Base-by-base conservation (phyloP, 2,888 invertebrate species). In the Coremacera marginata region DNA sequence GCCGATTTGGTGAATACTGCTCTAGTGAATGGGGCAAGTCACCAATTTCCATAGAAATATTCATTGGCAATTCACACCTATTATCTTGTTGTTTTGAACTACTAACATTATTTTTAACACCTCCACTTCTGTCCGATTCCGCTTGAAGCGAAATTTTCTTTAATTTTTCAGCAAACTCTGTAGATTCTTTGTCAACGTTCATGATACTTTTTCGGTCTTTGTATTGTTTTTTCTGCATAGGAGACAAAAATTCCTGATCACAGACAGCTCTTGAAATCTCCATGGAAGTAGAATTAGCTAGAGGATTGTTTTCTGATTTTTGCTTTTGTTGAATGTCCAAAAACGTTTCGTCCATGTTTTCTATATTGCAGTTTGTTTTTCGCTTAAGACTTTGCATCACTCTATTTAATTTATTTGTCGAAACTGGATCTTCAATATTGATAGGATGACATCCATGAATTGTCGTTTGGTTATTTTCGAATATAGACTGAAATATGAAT, bases 131-230 rank as follows among this genome's bases (percentile, higher is more conserved):
- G 37, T 79, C 52, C 4, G 27, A 44, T 19, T 76, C 34, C 25
- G 70, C 70, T 16, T 70, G 49, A 27, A 79, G 44, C 3, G 65
- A 60, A 11, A 79, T 57, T 25, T 16, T 31, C 72, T 76, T 75
- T 27, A 77, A 16, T 65, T 77, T 79, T n/a, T 75, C 16, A 7
- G 57, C n/a, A 44, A 79, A 79, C 3, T 70, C 67, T 3, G 27
- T 25, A 5, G 77, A 57, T 60, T 72, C 73, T 14, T 65, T 65
- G n/a, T 62, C 63, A 22, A 77, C 9, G 51, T 65, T 55, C 8
- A 63, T 16, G 11, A 9, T 7, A 55, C 55, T 1, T 55, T 19
- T 67, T 37, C 44, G n/a, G 16, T 31, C 67, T 2, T 55, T 55
- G 19, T 55, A 19, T 55, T 55, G 44, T 44, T 44, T 22, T 2